These are phyloP conservation scores for Nothoprocta perdicaria DNA, from an alignment of 2,113 vertebrate genomes.

Conservation along the genomic window DNA sequence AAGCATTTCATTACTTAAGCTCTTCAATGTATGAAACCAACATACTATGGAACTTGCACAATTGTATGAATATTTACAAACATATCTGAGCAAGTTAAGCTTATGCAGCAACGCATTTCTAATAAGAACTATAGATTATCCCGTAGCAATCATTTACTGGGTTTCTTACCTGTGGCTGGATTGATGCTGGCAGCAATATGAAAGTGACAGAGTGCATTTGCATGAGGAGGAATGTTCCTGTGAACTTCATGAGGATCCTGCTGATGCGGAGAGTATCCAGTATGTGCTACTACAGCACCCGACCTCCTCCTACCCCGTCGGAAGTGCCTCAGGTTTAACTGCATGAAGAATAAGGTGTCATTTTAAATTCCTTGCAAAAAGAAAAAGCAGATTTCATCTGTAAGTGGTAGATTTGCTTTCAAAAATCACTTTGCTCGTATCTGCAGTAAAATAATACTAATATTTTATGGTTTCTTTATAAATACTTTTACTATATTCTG, in stretches of 20 bases:
- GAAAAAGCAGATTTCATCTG: not conserved
- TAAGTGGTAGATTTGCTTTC: not conserved
- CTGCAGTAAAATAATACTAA: not conserved
- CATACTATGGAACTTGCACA: not conserved
- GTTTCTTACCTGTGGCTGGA: slow-evolving; percentile 88
- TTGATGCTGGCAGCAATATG: slow-evolving; percentile 99
- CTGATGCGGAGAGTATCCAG: slow-evolving; percentile 85
- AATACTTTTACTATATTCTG: not conserved
- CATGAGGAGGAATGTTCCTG: slow-evolving; percentile 80
- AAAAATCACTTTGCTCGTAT: not conserved
- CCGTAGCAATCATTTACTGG: not conserved
- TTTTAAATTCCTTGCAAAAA: slow-evolving; percentile 39
- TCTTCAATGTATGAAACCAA: not conserved
- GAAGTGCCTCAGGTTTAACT: slow-evolving; percentile 87
- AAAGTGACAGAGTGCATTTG: slow-evolving; percentile 96
- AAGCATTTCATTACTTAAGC: not conserved
- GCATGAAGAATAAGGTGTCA: slow-evolving; percentile 15
- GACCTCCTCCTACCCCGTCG: slow-evolving; percentile 81
- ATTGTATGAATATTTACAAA: not conserved
- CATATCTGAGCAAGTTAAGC: not conserved
- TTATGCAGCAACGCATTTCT: not conserved
- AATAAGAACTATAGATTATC: not conserved
- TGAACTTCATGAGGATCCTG: slow-evolving; percentile 86
- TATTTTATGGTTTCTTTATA: not conserved
- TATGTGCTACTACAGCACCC: slow-evolving; percentile 82